These are phyloP conservation scores for Callimorpha dominula DNA, from an alignment of 2,888 invertebrate species.

Conservation along the genomic window DNA sequence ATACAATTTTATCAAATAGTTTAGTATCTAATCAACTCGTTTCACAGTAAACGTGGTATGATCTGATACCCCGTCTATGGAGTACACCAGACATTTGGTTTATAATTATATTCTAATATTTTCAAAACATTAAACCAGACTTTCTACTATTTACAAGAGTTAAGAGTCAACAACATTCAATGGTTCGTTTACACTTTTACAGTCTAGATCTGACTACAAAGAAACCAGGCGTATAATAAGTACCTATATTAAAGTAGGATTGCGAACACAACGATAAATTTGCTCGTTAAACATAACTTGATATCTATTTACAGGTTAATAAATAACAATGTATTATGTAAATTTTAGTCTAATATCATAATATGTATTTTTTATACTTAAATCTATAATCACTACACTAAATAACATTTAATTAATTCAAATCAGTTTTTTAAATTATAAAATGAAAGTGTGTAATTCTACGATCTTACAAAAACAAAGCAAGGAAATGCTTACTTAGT, in stretches of 20 bases:
- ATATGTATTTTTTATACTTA: conserved; percentile 6
- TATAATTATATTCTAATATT: not conserved
- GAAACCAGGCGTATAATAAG: conserved; percentile 1
- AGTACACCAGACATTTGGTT: not conserved
- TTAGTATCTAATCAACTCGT: not conserved
- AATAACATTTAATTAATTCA: not conserved
- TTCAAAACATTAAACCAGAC: conserved; percentile 42
- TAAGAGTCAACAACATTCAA: conserved; percentile 40
- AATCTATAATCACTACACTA: not conserved
- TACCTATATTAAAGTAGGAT: conserved; percentile 10
- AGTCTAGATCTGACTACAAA: not conserved
- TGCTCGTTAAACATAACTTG: conserved; percentile 24
- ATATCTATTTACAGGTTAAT: conserved; percentile 41
- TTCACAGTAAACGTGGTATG: not conserved
- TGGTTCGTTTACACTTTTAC: not conserved
- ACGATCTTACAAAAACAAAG: not conserved
- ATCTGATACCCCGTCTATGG: not conserved
- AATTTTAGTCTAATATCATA: conserved; percentile 22
- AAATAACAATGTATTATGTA: conserved; percentile 34
- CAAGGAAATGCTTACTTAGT: not conserved
- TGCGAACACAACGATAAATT: conserved; percentile 40
- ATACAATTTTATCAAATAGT: not conserved
- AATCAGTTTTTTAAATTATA: not conserved
- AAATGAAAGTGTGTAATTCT: not conserved
- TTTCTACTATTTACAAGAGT: conserved; percentile 48